These are phyloP conservation scores for Odontophorus gujanensis DNA, from an alignment of 2,113 vertebrate species.

Conservation along the genomic window DNA sequence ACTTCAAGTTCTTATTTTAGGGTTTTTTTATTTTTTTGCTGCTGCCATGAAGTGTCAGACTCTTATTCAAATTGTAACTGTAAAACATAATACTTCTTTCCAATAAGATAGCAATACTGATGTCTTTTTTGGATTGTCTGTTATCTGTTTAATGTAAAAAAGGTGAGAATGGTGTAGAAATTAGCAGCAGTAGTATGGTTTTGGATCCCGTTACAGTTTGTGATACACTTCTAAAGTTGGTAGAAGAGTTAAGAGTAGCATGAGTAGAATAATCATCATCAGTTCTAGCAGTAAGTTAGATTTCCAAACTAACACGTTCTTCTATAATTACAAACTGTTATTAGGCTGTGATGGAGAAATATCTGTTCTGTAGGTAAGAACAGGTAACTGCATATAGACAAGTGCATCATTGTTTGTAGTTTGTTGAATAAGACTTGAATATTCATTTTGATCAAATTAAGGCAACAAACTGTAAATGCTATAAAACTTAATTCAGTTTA, in stretches of 20 bases:
- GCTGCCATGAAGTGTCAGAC: not conserved
- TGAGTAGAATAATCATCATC: not conserved
- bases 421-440: not conserved
- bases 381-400: not conserved
- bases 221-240: not conserved
- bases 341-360: not conserved
- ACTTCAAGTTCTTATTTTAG: not conserved
- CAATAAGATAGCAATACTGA: not conserved
- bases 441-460: not conserved
- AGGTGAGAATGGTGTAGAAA: not conserved
- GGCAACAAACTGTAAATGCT: not conserved
- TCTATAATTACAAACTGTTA: not conserved
- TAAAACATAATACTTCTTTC: not conserved
- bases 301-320: not conserved
- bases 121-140: not conserved
- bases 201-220: not conserved
- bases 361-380: not conserved
- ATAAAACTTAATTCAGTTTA: not conserved
- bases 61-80: not conserved
- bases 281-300: not conserved
- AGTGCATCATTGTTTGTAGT: not conserved
- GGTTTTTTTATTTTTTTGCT: not conserved
- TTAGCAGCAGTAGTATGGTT: not conserved
- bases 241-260: not conserved
- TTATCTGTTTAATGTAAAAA: not conserved